Percentiles rank a stretch among this genome's conserved stretches.
These are phyloP conservation scores for Aphaenogaster ashmeadi DNA, from an alignment of 1,140 invertebrate species.

Conservation along the genomic window DNA sequence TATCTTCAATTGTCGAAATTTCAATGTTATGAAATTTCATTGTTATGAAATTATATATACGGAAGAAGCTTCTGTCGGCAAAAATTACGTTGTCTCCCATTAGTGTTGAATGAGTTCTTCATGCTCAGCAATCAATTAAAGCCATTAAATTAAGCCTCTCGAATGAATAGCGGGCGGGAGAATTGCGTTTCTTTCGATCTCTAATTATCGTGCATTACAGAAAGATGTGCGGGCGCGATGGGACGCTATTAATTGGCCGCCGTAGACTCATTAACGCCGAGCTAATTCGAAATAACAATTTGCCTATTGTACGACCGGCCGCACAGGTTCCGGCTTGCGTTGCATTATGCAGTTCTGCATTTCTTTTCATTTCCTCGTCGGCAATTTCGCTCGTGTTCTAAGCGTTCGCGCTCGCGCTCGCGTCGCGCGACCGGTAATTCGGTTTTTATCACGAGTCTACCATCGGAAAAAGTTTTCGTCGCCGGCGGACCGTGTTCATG, in stretches of 20 bases:
- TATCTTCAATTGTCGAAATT: slow-evolving; percentile 21
- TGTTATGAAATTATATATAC: slow-evolving; percentile 31
- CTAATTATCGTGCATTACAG: slow-evolving; percentile 62
- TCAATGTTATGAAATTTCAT: slow-evolving; percentile 26
- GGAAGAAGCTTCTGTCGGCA: slow-evolving; percentile 15
- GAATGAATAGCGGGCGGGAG: slow-evolving; percentile 28
- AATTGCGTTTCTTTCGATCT: slow-evolving; percentile 50
- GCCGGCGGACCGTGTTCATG: slow-evolving; percentile 79
- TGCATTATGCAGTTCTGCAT: slow-evolving; percentile 56
- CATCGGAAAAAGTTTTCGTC: slow-evolving; percentile 82
- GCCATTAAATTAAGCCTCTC: slow-evolving; percentile 45
- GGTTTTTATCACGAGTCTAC: slow-evolving; percentile 81
- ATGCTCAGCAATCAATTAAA: slow-evolving; percentile 40
- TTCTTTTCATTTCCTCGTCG: slow-evolving; percentile 74
- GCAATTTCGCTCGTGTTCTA: slow-evolving; percentile 61
- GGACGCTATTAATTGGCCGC: slow-evolving; percentile 58
- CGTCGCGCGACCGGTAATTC: slow-evolving; percentile 79
- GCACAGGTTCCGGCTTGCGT: background rate
- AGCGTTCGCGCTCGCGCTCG: slow-evolving; percentile 60
- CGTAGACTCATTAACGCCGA: slow-evolving; percentile 61
- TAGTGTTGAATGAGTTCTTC: slow-evolving; percentile 23
- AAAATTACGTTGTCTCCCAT: slow-evolving; percentile 22
- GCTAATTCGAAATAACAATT: slow-evolving; percentile 77
- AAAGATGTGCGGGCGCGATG: slow-evolving; percentile 36
- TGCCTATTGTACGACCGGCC: slow-evolving; percentile 28